Evolutionary conservation across 2,113 vertebrate genomes (phyloP), one percentile per base, ranked within the genome.

Genomic region (Trinectes maculatus): DNA sequence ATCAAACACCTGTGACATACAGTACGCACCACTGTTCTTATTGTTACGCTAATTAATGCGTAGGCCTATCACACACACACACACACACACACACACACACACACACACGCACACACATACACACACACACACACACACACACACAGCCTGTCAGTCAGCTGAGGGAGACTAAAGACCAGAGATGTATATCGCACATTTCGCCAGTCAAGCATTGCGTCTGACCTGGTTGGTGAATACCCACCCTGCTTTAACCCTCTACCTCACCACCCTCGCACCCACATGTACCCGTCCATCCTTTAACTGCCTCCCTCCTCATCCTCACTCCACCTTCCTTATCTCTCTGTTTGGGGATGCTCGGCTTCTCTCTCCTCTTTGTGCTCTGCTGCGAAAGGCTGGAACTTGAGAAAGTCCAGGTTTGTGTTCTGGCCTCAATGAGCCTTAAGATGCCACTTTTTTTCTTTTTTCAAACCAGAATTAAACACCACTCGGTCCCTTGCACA

Each of bases 101-200:
- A 40, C 55, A 56, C 60, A 48, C 67, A 33, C 52, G n/a, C 68
- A 36, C 58, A 48, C 24, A 61, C n/a, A n/a, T n/a, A 34, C 65
- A 51, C 51, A 37, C 61, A 37, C 63, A 56, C 39, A 62, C 56
- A 37, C 59, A 71, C 39, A 48, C 43, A 40, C 71, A 42, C 57
- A 37, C 67, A 57, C 76, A 28, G 53, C 51, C 79, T 81, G 89
- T 89, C 87, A 77, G 74, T 86, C 80, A 86, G 75, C 65, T 77
- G 71, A 48, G 53, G 62, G 56, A 78, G 44, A 79, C 80, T 78
- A 81, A 82, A 85, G 77, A 68, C 68, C 37, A 33, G 19, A 89
- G 89, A 91, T 92, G 83, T 43, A 66, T 90, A 89, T 91, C 89
- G 53, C 67, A 71, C 73, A 48, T 80, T 85, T 89, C 61, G 26